Percentiles rank a stretch among this genome's conserved stretches.
phyloP scores from a whole-genome alignment of 2,888 invertebrate genomes.

The Dascillus cervinus region DNA sequence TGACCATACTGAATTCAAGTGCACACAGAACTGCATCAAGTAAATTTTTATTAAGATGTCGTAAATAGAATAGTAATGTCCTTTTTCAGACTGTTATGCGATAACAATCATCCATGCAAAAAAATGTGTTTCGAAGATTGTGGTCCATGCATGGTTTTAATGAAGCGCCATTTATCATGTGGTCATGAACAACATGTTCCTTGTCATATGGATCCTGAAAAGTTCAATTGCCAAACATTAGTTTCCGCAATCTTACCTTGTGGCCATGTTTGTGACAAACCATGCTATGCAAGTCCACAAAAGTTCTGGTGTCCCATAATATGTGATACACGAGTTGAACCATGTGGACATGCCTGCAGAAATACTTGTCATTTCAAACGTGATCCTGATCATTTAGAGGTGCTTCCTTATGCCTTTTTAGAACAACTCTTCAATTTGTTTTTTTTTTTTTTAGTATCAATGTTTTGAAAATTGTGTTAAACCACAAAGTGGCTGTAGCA shows the following conservation, averaged over 20 bases:
- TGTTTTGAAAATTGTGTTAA: conserved; percentile 45
- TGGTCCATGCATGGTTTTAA: conserved; percentile 39
- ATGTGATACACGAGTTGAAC: conserved; percentile 47
- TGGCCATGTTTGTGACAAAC: conserved; percentile 36
- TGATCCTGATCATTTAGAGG: conserved; percentile 53
- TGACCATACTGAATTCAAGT: conserved; percentile 45
- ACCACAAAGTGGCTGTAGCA: conserved; percentile 35
- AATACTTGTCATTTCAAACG: conserved; percentile 49
- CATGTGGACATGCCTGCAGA: conserved; percentile 58
- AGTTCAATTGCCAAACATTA: conserved; percentile 27
- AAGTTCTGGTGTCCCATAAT: conserved; percentile 39
- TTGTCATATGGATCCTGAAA: conserved; percentile 44
- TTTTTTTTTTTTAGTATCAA: conserved; percentile 39
- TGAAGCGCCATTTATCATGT: conserved; percentile 45
- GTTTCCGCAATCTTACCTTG: conserved; percentile 30
- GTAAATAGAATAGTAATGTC: too few relatives aligned
- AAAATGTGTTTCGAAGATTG: conserved; percentile 45
- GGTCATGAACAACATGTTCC: conserved; percentile 41
- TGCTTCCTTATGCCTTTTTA: conserved; percentile 25
- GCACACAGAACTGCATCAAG: conserved; percentile 47
- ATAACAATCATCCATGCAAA: conserved; percentile 45
- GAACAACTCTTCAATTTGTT: background rate
- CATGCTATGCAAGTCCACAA: conserved; percentile 38
- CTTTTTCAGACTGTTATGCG: conserved; percentile 47
- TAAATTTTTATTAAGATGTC: conserved; percentile 25